These are phyloP conservation scores for Ips typographus DNA, from an alignment of 1,140 invertebrate species.

Conservation along the genomic window DNA sequence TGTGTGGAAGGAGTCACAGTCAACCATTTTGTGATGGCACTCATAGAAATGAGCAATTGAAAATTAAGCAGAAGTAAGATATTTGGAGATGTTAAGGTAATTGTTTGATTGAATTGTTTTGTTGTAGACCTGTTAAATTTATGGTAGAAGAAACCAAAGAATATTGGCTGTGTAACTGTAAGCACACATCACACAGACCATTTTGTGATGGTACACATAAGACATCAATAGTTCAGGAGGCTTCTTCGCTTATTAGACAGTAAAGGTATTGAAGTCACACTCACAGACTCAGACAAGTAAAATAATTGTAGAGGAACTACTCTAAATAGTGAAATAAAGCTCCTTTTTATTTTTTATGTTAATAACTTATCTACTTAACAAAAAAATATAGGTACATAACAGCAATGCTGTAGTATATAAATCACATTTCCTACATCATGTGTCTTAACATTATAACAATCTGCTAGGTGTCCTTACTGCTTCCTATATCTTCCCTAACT, in stretches of 20 bases:
- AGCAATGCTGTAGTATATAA: too few species aligned
- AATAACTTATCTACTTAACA: conserved; percentile 8
- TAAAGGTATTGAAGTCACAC: conserved; percentile 16
- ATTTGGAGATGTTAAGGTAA: conserved; percentile 9
- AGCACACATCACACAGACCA: conserved; percentile 90
- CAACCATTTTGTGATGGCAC: conserved; percentile 96
- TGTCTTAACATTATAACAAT: background rate
- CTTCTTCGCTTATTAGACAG: conserved; percentile 44
- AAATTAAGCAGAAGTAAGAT: conserved; percentile 64
- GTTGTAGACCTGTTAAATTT: conserved; percentile 75
- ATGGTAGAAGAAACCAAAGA: conserved; percentile 85
- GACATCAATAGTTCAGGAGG: conserved; percentile 64
- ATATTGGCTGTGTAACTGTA: conserved; percentile 98
- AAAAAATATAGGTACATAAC: background rate
- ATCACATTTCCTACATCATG: too few species aligned
- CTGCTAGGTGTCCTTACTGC: conserved; percentile 34
- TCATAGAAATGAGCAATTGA: conserved; percentile 75
- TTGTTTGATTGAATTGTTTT: conserved; percentile 9
- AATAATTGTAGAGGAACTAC: too few species aligned
- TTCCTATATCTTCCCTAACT: conserved; percentile 28
- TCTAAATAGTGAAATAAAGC: too few species aligned
- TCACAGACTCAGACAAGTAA: too few species aligned
- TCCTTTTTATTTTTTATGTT: background rate
- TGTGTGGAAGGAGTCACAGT: conserved; percentile 87
- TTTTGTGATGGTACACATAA: conserved; percentile 98